A percentile compares a stretch with the other conserved stretches of the same genome.
These are phyloP conservation scores for Onychomys leucogaster DNA, from an alignment of 2,797 vertebrate species.

Conservation along the genomic window DNA sequence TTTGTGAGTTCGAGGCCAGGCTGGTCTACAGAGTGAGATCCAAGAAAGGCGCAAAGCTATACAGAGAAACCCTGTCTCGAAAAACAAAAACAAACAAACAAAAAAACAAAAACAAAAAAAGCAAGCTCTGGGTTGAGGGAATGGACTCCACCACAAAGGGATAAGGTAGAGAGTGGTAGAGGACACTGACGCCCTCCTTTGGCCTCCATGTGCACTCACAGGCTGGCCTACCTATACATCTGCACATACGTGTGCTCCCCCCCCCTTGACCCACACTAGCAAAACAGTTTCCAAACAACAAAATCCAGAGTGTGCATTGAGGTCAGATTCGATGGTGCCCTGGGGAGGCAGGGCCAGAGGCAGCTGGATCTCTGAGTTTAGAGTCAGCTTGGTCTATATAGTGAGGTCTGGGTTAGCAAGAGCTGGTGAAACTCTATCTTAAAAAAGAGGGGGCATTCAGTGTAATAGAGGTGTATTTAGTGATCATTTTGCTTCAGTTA, in stretches of 20 bases:
- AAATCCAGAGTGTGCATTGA: background rate
- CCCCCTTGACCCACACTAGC: background rate
- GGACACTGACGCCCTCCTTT: background rate
- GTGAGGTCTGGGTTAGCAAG: background rate
- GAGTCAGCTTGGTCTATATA: background rate
- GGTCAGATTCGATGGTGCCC: background rate
- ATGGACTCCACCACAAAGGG: background rate
- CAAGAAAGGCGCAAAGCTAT: too few relatives aligned
- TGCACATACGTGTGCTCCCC: background rate
- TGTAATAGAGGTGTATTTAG: background rate
- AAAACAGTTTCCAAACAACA: background rate
- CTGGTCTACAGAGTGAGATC: too few relatives aligned
- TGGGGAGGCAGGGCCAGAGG: background rate
- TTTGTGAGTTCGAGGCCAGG: too few relatives aligned
- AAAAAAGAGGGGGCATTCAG: background rate
- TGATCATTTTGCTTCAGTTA: conserved; percentile 31
- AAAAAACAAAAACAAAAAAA: too few relatives aligned
- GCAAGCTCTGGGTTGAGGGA: background rate
- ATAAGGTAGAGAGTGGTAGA: background rate
- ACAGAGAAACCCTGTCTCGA: too few relatives aligned
- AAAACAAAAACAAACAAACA: too few relatives aligned
- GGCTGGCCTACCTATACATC: background rate
- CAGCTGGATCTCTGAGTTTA: background rate
- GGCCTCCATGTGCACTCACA: background rate
- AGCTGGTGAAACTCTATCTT: background rate